A percentile compares a stretch with the other conserved stretches of the same genome.
phyloP scores from a whole-genome alignment of 2,113 vertebrate species.

The Oenanthe oenanthe region DNA sequence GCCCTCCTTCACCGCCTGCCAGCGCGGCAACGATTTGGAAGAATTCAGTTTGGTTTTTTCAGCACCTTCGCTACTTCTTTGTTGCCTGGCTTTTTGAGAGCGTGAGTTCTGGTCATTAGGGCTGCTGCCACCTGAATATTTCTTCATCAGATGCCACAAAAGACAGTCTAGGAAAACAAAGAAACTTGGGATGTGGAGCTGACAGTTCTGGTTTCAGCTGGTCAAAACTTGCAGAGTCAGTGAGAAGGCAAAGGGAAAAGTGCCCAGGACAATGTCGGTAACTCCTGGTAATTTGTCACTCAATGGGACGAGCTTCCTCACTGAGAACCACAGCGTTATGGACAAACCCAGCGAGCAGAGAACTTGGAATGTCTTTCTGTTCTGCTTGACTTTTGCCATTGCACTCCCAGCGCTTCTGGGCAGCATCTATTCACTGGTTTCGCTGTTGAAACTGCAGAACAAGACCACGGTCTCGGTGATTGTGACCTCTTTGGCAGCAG shows the following conservation, averaged over 20 bases:
- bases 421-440: conserved; percentile 85
- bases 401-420: conserved; percentile 80
- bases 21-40: not conserved
- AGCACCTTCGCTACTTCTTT: not conserved
- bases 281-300: conserved; percentile 55
- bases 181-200: conserved; percentile 58
- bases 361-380: conserved; percentile 78
- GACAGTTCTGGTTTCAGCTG: conserved; percentile 9
- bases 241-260: conserved; percentile 33
- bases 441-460: conserved; percentile 80
- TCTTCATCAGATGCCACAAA: not conserved
- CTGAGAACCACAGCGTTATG: conserved; percentile 58
- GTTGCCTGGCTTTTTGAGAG: conserved; percentile 34
- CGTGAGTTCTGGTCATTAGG: not conserved
- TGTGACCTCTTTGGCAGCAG: conserved; percentile 89
- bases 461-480: conserved; percentile 85
- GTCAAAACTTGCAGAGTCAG: conserved; percentile 49
- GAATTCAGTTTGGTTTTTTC: not conserved
- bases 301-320: conserved; percentile 79
- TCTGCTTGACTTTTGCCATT: conserved; percentile 83
- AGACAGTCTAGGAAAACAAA: conserved; percentile 1
- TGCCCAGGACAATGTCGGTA: conserved; percentile 66
- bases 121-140: not conserved
- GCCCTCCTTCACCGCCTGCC: not conserved
- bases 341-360: conserved; percentile 70